Evolutionary conservation across 2,113 vertebrate species (phyloP).

Genomic region (Triplophysa siluroides): DNA sequence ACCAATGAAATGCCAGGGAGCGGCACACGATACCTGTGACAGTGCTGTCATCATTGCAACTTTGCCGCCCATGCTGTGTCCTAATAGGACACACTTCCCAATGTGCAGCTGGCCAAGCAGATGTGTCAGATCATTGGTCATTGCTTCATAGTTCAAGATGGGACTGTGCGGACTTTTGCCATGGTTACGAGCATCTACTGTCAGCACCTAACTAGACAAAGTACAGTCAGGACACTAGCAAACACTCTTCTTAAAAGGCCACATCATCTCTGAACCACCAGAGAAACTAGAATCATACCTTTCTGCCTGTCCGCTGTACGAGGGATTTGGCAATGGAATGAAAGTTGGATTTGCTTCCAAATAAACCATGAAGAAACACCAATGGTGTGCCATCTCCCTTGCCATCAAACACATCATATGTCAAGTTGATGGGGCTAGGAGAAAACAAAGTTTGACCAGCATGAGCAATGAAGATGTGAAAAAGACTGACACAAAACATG

Average conservation of each 20-base stretch:
- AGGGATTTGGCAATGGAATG: slow-evolving; percentile 83
- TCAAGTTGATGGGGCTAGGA: slow-evolving; percentile 76
- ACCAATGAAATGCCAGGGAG: background rate
- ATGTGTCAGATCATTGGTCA: slow-evolving; percentile 83
- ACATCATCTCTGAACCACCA: slow-evolving; percentile 5
- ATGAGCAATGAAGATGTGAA: background rate
- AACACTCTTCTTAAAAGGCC: slow-evolving; percentile 24
- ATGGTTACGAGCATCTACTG: slow-evolving; percentile 91
- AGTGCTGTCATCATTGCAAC: slow-evolving; percentile 89
- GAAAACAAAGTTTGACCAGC: background rate
- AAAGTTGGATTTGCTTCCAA: slow-evolving; percentile 89
- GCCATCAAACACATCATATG: slow-evolving; percentile 76
- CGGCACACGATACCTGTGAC: slow-evolving; percentile 72
- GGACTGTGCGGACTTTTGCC: slow-evolving; percentile 86
- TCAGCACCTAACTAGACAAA: slow-evolving; percentile 87
- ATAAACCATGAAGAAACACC: slow-evolving; percentile 90
- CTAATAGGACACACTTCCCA: slow-evolving; percentile 83
- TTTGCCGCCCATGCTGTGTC: slow-evolving; percentile 99
- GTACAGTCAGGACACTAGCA: slow-evolving; percentile 67
- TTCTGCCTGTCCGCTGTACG: slow-evolving; percentile 82
- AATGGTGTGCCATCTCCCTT: slow-evolving; percentile 75
- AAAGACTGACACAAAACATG: background rate
- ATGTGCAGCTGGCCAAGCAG: slow-evolving; percentile 82
- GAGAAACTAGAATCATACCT: slow-evolving; percentile 73
- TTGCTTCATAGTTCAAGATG: slow-evolving; percentile 82